These are phyloP conservation scores for Zaprionus vittiger DNA, from an alignment of 1,140 invertebrate genomes.

Conservation along the genomic window DNA sequence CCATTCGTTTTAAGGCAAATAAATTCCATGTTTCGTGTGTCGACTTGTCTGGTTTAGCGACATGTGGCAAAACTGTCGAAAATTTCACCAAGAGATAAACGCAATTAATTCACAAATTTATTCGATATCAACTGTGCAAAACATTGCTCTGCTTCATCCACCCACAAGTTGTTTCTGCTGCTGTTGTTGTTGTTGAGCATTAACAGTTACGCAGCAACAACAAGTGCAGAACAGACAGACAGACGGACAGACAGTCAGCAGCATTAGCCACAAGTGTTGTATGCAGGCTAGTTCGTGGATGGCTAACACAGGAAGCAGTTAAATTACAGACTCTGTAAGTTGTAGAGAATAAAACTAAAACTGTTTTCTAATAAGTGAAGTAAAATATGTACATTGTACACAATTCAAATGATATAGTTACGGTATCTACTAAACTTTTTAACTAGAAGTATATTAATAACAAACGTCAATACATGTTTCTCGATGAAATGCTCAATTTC, in stretches of 20 bases:
- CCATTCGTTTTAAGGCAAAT: conserved; percentile 28
- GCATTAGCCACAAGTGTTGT: conserved; percentile 64
- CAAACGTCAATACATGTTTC: too few relatives aligned
- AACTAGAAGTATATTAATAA: too few relatives aligned
- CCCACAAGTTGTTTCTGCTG: not conserved
- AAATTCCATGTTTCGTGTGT: conserved; percentile 8
- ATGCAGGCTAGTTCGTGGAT: not conserved
- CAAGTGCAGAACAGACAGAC: not conserved
- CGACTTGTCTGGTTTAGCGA: not conserved
- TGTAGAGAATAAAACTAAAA: too few relatives aligned
- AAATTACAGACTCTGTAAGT: too few relatives aligned
- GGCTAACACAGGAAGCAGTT: too few relatives aligned
- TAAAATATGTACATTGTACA: too few relatives aligned
- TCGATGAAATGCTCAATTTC: too few relatives aligned
- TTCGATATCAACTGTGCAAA: conserved; percentile 34
- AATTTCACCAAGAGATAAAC: conserved; percentile 47
- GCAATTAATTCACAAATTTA: conserved; percentile 79
- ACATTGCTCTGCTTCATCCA: not conserved
- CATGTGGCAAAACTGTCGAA: conserved; percentile 15
- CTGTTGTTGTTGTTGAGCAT: conserved; percentile 23
- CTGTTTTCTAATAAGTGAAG: too few relatives aligned
- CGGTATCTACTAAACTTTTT: too few relatives aligned
- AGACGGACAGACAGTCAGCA: conserved; percentile 34
- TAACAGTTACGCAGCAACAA: conserved; percentile 5
- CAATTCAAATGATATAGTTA: too few relatives aligned